A percentile compares a stretch with the other conserved stretches of the same genome.
Conservation (phyloP, 2,113 vertebrate genomes). For the Danionella cerebrum region DNA sequence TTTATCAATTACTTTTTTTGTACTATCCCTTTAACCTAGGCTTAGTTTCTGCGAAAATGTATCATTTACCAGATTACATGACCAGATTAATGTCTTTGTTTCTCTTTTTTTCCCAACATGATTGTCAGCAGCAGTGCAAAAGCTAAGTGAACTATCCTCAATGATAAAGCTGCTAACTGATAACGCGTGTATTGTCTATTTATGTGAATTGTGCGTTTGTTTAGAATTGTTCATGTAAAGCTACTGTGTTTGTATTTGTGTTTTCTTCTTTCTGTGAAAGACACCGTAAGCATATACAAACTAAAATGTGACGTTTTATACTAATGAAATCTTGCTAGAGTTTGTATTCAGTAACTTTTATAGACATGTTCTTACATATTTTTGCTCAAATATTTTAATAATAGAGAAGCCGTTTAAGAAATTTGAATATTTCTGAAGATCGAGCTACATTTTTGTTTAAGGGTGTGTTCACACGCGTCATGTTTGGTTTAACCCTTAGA, state of each 20-base stretch:
- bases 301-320: conserved; percentile 68
- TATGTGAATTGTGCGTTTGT: conserved; percentile 34
- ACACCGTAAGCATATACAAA: conserved; percentile 65
- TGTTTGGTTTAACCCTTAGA: too few species aligned
- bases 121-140: not conserved
- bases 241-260: conserved; percentile 27
- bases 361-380: conserved; percentile 38
- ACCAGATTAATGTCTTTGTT: not conserved
- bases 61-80: not conserved
- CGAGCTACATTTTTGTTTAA: too few species aligned
- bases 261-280: conserved; percentile 88
- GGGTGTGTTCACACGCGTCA: too few species aligned
- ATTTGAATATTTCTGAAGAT: too few species aligned
- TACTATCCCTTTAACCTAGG: too few species aligned
- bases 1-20: too few species aligned
- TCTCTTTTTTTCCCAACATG: not conserved
- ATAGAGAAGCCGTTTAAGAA: too few species aligned
- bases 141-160: conserved; percentile 16
- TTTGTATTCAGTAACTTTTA: conserved; percentile 51
- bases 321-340: conserved; percentile 52
- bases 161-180: conserved; percentile 68
- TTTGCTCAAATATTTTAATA: too few species aligned
- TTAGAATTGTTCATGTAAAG: conserved; percentile 34
- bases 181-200: conserved; percentile 36
- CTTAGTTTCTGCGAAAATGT: not conserved